Evolutionary conservation across 2,888 invertebrate genomes (phyloP), one percentile per base, ranked within the genome.

Genomic region (Diarsia mendica): DNA sequence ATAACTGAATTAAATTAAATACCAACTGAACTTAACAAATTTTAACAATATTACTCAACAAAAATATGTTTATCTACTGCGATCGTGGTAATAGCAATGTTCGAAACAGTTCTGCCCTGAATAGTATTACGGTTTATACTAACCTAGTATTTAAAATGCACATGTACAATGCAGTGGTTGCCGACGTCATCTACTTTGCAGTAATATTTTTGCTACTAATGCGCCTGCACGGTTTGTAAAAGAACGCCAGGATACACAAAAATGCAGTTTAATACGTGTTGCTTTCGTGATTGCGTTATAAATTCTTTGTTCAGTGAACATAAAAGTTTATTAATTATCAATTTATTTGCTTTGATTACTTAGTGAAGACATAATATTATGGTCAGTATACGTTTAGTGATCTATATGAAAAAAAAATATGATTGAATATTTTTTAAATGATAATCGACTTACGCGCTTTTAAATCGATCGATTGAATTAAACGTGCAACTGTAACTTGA

Each of bases 121-220:
- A 93, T 94, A 93, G 93, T 92, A 93, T 91, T 90, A 93, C 91
- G 89, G 91, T 92, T 91, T 90, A 90, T 90, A 93, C 91, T 93
- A 94, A 93, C 93, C 94, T 91, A 93, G 94, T 95, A 95, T 95
- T 95, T 95, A 94, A 93, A 95, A 95, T 94, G 93, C 93, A 95
- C 93, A 94, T 94, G 94, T 92, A 95, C 95, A 95, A 95, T 96
- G 96, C 96, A 92, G 96, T 91, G 89, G 93, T 95, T 93, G 94
- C 89, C 95, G 94, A 96, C 96, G 96, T 96, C 96, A 96, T 94
- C 90, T 94, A 93, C 92, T 95, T 96, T 96, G 96, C 96, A 96
- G 96, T 96, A 93, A 94, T 94, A 95, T 94, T 96, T 96, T 94
- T 91, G 94, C 95, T 91, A 93, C 94, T 95, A 96, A 94, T 95